These are phyloP conservation scores for Lasioglossum zephyrum DNA, from an alignment of 2,888 invertebrate species.

Conservation along the genomic window DNA sequence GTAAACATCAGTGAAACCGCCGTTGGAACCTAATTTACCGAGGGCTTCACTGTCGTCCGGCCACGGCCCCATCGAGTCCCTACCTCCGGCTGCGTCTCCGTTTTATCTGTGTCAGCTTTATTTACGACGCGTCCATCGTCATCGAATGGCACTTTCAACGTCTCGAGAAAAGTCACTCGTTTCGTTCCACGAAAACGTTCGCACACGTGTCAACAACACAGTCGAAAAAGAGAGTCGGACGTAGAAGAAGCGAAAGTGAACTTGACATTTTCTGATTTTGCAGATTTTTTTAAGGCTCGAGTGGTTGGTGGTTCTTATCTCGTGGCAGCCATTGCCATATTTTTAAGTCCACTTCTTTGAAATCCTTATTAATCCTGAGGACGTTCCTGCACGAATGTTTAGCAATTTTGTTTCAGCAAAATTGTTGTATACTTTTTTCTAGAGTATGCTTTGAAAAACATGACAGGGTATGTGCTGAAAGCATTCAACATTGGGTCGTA, in stretches of 20 bases:
- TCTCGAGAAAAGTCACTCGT: conserved; percentile 12
- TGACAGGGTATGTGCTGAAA: not conserved
- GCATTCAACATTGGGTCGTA: not conserved
- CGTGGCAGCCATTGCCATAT: not conserved
- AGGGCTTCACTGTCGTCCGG: conserved; percentile 29
- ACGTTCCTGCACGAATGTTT: too few relatives aligned
- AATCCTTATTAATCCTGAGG: not conserved
- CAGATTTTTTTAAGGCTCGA: not conserved
- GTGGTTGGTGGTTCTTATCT: not conserved
- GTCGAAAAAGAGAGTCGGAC: not conserved
- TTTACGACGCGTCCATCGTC: conserved; percentile 15
- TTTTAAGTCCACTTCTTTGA: not conserved
- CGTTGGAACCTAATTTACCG: conserved; percentile 53
- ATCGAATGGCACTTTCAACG: conserved; percentile 18
- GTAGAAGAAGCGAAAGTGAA: not conserved
- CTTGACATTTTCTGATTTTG: conserved; percentile 1
- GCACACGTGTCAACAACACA: not conserved
- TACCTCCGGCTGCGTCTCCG: conserved; percentile 32
- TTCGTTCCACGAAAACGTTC: not conserved
- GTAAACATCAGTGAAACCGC: conserved; percentile 69
- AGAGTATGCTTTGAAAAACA: not conserved
- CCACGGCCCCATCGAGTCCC: conserved; percentile 13
- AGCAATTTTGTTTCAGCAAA: too few relatives aligned
- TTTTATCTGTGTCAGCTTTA: conserved; percentile 54
- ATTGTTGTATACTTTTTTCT: too few relatives aligned